phyloP scores from a whole-genome alignment of 2,797 vertebrate genomes.

The Rhadinocentrus ornatus region DNA sequence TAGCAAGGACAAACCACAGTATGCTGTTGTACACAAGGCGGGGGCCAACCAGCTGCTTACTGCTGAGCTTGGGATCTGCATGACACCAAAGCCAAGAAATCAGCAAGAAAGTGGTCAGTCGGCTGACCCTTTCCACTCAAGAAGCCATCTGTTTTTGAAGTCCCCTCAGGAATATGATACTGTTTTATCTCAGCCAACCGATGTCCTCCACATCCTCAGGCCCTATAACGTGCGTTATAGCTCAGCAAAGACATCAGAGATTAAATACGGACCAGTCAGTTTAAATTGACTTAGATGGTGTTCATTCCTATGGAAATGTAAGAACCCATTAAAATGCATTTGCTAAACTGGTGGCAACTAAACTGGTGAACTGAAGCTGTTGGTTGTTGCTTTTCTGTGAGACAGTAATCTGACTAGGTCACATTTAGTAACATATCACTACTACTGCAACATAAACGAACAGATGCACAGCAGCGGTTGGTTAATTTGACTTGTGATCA shows the following conservation, averaged over 20 bases:
- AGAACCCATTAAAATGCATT: neutral
- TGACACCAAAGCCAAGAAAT: constrained; percentile 27
- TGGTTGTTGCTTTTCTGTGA: too few species aligned
- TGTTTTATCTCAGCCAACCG: constrained; percentile 28
- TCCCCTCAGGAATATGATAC: constrained; percentile 27
- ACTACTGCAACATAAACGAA: neutral
- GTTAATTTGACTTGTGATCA: too few species aligned
- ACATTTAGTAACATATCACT: too few species aligned
- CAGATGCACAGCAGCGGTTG: neutral
- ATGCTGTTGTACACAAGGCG: constrained; percentile 6
- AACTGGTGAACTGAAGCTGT: neutral
- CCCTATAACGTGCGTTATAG: constrained; percentile 11
- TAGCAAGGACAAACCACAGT: neutral
- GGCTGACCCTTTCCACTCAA: constrained; percentile 31
- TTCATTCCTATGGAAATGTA: neutral
- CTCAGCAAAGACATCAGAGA: constrained; percentile 16
- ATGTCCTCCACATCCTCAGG: constrained; percentile 28
- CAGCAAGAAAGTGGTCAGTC: constrained; percentile 15
- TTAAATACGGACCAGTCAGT: constrained; percentile 9
- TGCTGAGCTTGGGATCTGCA: constrained; percentile 11
- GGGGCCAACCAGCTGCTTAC: constrained; percentile 7
- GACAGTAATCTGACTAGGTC: too few species aligned
- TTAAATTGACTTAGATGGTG: constrained; percentile 6
- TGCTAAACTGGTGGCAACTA: too few species aligned
- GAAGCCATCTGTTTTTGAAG: constrained; percentile 44